These are phyloP conservation scores for Tetragonisca angustula DNA, from an alignment of 2,888 invertebrate species.

Conservation along the genomic window DNA sequence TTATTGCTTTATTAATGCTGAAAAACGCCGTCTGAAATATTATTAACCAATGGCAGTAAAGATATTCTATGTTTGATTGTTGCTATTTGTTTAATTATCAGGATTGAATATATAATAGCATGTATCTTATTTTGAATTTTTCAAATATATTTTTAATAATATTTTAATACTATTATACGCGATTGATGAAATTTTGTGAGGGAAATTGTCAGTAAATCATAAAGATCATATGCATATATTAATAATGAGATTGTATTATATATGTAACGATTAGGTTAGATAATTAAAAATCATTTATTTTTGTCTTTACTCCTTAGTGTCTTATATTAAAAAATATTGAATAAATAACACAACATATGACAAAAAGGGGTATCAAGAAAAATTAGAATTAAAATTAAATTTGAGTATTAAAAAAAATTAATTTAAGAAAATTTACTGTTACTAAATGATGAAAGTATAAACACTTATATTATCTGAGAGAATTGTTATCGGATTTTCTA, in stretches of 20 bases:
- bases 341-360: not conserved
- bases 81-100: not conserved
- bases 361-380: not conserved
- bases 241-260: not conserved
- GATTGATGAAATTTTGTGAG: not conserved
- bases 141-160: not conserved
- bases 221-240: not conserved
- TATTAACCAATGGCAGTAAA: not conserved
- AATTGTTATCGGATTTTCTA: not conserved
- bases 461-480: not conserved
- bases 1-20: not conserved
- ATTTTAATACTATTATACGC: not conserved
- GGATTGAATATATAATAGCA: not conserved
- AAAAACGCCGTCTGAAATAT: not conserved
- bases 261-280: no score
- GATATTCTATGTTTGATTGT: not conserved
- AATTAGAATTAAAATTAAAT: not conserved
- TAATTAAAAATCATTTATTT: not conserved
- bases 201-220: not conserved
- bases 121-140: not conserved
- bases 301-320: not conserved
- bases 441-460: not conserved
- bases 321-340: not conserved
- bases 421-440: not conserved
- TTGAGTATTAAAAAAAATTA: not conserved